A percentile compares a stretch with the other conserved stretches of the same genome.
These are phyloP conservation scores for Danionella cerebrum DNA, from an alignment of 2,113 vertebrate species.

Conservation along the genomic window DNA sequence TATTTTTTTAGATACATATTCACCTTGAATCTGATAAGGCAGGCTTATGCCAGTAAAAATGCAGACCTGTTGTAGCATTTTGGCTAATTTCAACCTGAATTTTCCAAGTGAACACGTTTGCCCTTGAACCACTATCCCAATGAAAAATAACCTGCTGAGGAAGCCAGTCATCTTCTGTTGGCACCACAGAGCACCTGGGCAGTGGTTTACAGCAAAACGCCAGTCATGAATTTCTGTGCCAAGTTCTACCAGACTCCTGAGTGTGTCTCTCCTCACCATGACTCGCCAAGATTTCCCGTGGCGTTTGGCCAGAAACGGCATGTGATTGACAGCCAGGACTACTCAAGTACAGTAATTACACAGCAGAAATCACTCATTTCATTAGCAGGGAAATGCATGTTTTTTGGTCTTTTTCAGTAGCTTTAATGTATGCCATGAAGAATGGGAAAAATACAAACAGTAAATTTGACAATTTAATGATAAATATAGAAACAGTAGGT, in stretches of 20 bases:
- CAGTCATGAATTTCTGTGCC: slow-evolving; percentile 36
- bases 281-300: neutral
- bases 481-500: too few relatives aligned
- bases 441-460: too few relatives aligned
- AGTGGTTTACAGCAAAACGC: slow-evolving; percentile 31
- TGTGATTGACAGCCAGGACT: neutral
- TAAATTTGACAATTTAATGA: too few relatives aligned
- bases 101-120: slow-evolving; percentile 7
- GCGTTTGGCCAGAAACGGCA: neutral
- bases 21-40: too few relatives aligned
- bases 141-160: slow-evolving; percentile 49
- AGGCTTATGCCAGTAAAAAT: too few relatives aligned
- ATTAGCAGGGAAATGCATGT: too few relatives aligned
- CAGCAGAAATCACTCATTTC: neutral
- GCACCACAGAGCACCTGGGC: slow-evolving; percentile 29
- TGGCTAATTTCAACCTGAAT: neutral
- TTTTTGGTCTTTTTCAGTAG: too few relatives aligned
- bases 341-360: neutral
- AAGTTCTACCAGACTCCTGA: neutral
- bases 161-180: slow-evolving; percentile 25
- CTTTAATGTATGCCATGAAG: too few relatives aligned
- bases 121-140: slow-evolving; percentile 34
- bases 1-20: too few relatives aligned
- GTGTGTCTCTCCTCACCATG: neutral
- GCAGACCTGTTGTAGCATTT: too few relatives aligned